These are phyloP conservation scores for Alexandromys fortis DNA, from an alignment of 2,113 vertebrate species.

Conservation along the genomic window DNA sequence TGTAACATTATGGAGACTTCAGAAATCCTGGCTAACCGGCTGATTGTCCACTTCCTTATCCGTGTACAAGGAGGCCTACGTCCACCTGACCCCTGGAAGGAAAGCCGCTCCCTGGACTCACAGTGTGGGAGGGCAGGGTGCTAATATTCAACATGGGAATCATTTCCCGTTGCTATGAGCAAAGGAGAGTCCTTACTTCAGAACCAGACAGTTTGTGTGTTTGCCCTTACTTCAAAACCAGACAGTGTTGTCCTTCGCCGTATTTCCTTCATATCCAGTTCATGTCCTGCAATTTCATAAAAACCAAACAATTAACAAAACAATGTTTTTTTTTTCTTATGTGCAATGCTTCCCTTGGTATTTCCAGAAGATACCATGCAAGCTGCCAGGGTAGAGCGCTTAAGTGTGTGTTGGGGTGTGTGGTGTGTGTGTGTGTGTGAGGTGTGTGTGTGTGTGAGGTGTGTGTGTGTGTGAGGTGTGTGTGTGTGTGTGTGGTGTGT, in stretches of 20 bases:
- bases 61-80: neutral
- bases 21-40: neutral
- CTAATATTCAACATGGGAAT: neutral
- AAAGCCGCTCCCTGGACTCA: neutral
- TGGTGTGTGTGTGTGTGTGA: neutral
- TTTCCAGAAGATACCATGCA: constrained; percentile 32
- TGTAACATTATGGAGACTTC: neutral
- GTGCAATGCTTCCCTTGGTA: neutral
- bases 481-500: too few species aligned
- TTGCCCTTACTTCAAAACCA: neutral
- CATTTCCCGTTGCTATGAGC: neutral
- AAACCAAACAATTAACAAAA: neutral
- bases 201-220: neutral
- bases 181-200: neutral
- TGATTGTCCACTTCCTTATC: neutral
- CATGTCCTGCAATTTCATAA: neutral
- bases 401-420: neutral
- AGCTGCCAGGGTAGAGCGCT: neutral
- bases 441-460: neutral
- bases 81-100: neutral
- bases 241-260: neutral
- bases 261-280: neutral
- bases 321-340: neutral
- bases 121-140: neutral
- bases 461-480: too few species aligned